Base-by-base conservation (phyloP, 2,113 vertebrate genomes). In the Pitta sordida region DNA sequence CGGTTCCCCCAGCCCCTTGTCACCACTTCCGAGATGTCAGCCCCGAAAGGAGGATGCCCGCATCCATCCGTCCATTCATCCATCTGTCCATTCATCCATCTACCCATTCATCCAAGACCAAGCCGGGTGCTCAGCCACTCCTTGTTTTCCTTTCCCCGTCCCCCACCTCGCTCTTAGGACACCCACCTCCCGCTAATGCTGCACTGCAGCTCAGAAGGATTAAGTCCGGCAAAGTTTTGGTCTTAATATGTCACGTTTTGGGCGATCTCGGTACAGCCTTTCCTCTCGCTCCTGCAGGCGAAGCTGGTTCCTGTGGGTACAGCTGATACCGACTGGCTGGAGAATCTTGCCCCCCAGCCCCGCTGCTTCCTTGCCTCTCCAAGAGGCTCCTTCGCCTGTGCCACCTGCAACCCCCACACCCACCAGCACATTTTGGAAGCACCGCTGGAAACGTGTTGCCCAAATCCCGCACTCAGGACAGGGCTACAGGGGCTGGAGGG, bases 221-320 rank as follows among this genome's bases (percentile, higher is more conserved):
- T 29, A 94, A 95, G 95, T 95, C 80, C 56, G 5, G 73, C 69
- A 83, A 96, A 95, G 92, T 94, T 96, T 95, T 3, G 6, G 77
- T 77, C 56, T 92, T 48, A 75, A 94, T 83, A 44, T 32, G 1
- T 1, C n/a, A 37, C 43, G 43, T 46, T 81, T 88, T 0, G 8
- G 68, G 68, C 21, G 52, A 83, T 18, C 11, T 65, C 55, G 8
- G 41, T 23, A 11, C 34, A 23, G 24, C 7, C 29, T 46, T 43
- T 13, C 29, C 34, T 19, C 19, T 2, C 8, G 4, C 13, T 64
- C 48, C 56, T 44, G 60, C 75, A 75, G 27, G 39, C 4, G 4
- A 53, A 79, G 48, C 34, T 22, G 4, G 3, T 20, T 75, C 3
- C 4, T 1, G 52, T 0, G 1, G 36, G 22, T 49, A 4, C 17